phyloP scores from a whole-genome alignment of 2,113 vertebrate species.

The Nothobranchius furzeri region DNA sequence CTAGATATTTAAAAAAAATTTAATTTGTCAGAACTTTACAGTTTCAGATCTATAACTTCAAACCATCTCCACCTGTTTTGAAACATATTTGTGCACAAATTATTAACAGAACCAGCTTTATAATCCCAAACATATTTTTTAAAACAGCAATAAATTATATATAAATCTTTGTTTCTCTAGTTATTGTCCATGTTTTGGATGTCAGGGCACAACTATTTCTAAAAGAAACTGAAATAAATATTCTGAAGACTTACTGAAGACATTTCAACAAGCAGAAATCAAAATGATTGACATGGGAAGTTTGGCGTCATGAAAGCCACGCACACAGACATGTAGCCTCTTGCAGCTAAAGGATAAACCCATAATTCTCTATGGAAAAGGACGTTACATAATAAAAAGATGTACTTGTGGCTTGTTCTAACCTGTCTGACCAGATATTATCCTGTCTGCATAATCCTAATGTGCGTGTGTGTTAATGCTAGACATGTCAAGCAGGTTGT shows the following conservation, averaged over 20 bases:
- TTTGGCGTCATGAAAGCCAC: neutral
- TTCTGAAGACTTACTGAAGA: neutral
- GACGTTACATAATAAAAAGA: constrained; percentile 51
- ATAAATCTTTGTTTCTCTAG: too few relatives aligned
- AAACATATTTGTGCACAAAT: too few relatives aligned
- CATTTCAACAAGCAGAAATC: neutral
- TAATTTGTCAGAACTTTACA: too few relatives aligned
- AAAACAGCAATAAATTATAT: too few relatives aligned
- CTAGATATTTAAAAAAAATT: too few relatives aligned
- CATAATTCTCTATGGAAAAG: constrained; percentile 52
- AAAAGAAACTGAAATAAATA: too few relatives aligned
- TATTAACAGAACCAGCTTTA: too few relatives aligned
- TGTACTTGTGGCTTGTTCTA: constrained; percentile 41
- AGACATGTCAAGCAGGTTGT: constrained; percentile 34
- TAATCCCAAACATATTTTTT: too few relatives aligned
- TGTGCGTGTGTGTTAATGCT: constrained; percentile 1
- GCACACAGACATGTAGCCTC: constrained; percentile 34
- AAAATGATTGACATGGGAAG: constrained; percentile 5
- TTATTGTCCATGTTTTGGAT: too few relatives aligned
- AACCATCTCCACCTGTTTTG: too few relatives aligned
- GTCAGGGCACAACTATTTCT: too few relatives aligned
- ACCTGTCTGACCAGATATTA: constrained; percentile 59
- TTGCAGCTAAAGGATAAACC: constrained; percentile 37
- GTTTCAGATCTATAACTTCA: too few relatives aligned
- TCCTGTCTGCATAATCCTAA: constrained; percentile 23